Evolutionary conservation across 2,797 vertebrate species (phyloP).

Genomic region (Sebastiscus tertius): DNA sequence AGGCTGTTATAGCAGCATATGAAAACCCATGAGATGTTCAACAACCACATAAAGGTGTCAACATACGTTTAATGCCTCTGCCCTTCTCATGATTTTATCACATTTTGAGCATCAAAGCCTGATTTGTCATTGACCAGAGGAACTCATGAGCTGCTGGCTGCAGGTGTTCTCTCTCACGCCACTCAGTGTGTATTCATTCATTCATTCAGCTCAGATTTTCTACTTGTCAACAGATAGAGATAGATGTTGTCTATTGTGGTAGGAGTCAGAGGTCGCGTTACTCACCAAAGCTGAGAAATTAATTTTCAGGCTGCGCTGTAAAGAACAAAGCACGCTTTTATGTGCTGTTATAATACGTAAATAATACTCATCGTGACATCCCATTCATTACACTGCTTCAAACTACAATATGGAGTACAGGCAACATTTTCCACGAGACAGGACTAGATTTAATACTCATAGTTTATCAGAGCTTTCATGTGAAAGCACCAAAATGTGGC

Average conservation of each 20-base stretch:
- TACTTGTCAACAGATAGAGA: slow-evolving; percentile 82
- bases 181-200: slow-evolving; percentile 78
- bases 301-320: slow-evolving; percentile 53
- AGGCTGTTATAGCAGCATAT: neutral
- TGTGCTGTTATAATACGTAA: slow-evolving; percentile 25
- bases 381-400: slow-evolving; percentile 13
- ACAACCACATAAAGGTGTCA: neutral
- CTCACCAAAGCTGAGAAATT: slow-evolving; percentile 66
- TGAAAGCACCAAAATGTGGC: neutral
- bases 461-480: neutral
- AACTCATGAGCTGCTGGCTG: slow-evolving; percentile 68
- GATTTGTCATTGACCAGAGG: neutral
- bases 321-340: slow-evolving; percentile 53
- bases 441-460: neutral
- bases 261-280: slow-evolving; percentile 60
- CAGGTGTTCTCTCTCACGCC: slow-evolving; percentile 80
- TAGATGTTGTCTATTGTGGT: slow-evolving; percentile 76
- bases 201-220: slow-evolving; percentile 84
- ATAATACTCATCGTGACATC: slow-evolving; percentile 24
- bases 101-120: neutral
- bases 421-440: neutral
- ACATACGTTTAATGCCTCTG: neutral
- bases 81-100: neutral
- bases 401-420: neutral
- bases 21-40: neutral